phyloP scores from a whole-genome alignment of 2,888 invertebrate genomes.

The Coelinius sp. region DNA sequence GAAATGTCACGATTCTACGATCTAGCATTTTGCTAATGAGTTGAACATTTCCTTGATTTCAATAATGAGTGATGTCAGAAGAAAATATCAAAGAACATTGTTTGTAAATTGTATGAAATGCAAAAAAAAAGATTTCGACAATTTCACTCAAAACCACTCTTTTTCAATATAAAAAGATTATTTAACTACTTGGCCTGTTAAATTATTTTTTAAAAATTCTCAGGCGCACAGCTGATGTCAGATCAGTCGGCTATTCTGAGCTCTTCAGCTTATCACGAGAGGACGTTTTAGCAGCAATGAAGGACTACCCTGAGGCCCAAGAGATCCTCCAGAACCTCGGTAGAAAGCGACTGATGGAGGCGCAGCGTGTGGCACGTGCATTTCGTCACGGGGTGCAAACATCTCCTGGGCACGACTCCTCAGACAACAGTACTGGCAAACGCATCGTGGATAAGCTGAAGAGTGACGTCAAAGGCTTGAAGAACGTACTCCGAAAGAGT shows the following conservation, averaged over 20 bases:
- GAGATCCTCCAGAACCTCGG: conserved; percentile 93
- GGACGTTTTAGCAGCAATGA: conserved; percentile 95
- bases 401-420: conserved; percentile 78
- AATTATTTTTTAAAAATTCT: conserved; percentile 1
- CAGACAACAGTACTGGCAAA: conserved; percentile 79
- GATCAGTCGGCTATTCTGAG: conserved; percentile 96
- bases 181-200: too few species aligned
- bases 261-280: conserved; percentile 94
- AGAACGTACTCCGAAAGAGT: conserved; percentile 75
- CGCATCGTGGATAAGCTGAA: conserved; percentile 87
- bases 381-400: conserved; percentile 79
- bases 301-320: conserved; percentile 97
- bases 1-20: too few species aligned
- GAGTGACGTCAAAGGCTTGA: conserved; percentile 84
- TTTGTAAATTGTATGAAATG: too few species aligned
- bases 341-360: conserved; percentile 88
- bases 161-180: too few species aligned
- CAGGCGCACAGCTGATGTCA: conserved; percentile 95
- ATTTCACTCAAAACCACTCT: too few species aligned
- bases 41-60: too few species aligned
- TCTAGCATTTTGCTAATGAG: too few species aligned
- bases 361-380: conserved; percentile 71
- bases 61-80: too few species aligned
- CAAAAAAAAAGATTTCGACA: too few species aligned
- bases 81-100: too few species aligned